A percentile compares a stretch with the other conserved stretches of the same genome.
Evolutionary conservation across 2,113 vertebrate species (phyloP).

Genomic region (Solea senegalensis): DNA sequence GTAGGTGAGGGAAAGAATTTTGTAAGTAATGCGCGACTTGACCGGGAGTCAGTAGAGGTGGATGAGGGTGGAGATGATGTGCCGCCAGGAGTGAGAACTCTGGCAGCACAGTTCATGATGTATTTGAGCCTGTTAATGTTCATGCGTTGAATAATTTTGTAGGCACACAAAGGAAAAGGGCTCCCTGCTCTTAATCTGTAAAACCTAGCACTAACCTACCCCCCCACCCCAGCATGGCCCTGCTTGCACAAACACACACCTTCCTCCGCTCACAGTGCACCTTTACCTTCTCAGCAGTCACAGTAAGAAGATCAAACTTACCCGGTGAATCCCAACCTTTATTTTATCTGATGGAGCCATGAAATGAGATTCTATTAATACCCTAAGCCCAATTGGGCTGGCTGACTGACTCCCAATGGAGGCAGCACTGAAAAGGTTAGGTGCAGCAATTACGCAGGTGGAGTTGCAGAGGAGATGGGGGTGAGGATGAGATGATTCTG

Average conservation of each 20-base stretch:
- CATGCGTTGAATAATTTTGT: too few species aligned
- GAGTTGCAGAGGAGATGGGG: slow-evolving; percentile 75
- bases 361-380: slow-evolving; percentile 86
- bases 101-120: too few species aligned
- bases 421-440: slow-evolving; percentile 84
- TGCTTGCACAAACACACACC: slow-evolving; percentile 29
- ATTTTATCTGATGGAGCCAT: slow-evolving; percentile 81
- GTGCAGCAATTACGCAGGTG: slow-evolving; percentile 85
- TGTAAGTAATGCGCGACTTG: too few species aligned
- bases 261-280: slow-evolving; percentile 46
- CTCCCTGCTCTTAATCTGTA: too few species aligned
- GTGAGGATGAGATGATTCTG: slow-evolving; percentile 77
- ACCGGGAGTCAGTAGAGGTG: too few species aligned
- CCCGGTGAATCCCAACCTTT: slow-evolving; percentile 81
- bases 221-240: neutral
- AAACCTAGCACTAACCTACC: too few species aligned
- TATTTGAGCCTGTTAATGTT: too few species aligned
- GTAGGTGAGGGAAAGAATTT: too few species aligned
- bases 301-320: slow-evolving; percentile 80
- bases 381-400: slow-evolving; percentile 74
- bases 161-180: too few species aligned
- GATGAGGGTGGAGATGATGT: too few species aligned
- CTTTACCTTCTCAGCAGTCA: slow-evolving; percentile 68
- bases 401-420: slow-evolving; percentile 76
- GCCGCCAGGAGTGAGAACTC: too few species aligned